These are phyloP conservation scores for Machimus atricapillus DNA, from an alignment of 2,888 invertebrate species.

Conservation along the genomic window DNA sequence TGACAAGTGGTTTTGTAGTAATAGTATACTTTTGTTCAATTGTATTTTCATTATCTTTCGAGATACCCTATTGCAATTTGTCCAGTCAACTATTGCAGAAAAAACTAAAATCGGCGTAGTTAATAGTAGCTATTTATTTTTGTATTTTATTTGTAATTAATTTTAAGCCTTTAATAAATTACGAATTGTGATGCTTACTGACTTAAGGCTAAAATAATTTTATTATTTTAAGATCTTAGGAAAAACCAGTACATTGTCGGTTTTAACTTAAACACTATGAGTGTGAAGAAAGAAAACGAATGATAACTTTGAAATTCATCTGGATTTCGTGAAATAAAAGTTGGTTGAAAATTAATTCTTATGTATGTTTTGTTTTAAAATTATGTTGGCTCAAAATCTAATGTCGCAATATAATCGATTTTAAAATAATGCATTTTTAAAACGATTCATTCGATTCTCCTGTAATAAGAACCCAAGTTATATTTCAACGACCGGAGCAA, in stretches of 20 bases:
- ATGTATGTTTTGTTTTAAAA: no score
- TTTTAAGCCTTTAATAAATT: neutral
- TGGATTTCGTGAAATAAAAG: neutral
- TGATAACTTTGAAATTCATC: neutral
- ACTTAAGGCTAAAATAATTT: neutral
- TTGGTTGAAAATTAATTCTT: neutral
- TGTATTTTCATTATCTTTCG: constrained; percentile 58
- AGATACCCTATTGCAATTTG: constrained; percentile 59
- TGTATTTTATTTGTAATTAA: neutral
- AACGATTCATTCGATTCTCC: no score
- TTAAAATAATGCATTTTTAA: no score
- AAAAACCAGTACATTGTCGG: neutral
- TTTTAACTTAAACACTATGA: neutral
- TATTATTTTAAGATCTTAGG: neutral
- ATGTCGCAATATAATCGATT: no score
- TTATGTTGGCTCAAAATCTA: no score
- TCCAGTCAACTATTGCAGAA: constrained; percentile 51
- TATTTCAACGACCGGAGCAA: neutral
- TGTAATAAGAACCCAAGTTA: no score
- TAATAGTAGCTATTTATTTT: neutral
- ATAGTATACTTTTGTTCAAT: constrained; percentile 58
- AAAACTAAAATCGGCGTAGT: constrained; percentile 40
- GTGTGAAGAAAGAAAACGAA: neutral
- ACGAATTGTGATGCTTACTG: neutral
- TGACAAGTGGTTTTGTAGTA: constrained; percentile 57